Evolutionary conservation across 1,140 invertebrate genomes (phyloP).

Genomic region (Bombus pyrosoma): DNA sequence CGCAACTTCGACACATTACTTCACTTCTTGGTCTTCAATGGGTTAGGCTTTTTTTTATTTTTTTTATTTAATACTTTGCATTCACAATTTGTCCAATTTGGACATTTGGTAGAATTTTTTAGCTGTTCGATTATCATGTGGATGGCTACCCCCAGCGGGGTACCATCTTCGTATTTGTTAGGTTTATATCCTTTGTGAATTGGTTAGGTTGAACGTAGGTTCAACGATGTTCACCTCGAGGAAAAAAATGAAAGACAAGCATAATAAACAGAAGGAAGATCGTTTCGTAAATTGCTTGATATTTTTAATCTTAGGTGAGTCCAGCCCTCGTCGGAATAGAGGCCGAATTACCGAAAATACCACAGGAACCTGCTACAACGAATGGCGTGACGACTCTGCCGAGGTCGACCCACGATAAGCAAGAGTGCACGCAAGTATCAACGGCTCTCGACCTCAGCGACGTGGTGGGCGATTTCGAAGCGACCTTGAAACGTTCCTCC

Average conservation of each 20-base stretch:
- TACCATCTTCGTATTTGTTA: no score
- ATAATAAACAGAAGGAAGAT: slow-evolving; percentile 16
- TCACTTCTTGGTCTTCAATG: not conserved
- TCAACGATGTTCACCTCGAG: not conserved
- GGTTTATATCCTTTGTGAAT: no score
- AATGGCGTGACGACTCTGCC: slow-evolving; percentile 58
- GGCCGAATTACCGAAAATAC: slow-evolving; percentile 72
- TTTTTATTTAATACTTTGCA: no score
- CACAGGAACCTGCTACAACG: slow-evolving; percentile 68
- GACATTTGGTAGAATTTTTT: no score
- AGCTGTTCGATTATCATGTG: no score
- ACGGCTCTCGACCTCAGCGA: slow-evolving; percentile 83
- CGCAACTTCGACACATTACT: no score
- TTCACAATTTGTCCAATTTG: no score
- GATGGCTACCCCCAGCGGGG: no score
- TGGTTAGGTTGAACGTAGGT: no score
- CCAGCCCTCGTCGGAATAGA: slow-evolving; percentile 70
- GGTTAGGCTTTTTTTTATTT: no score
- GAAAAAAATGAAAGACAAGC: not conserved
- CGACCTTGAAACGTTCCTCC: slow-evolving; percentile 84
- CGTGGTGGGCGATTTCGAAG: slow-evolving; percentile 89
- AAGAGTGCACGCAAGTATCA: slow-evolving; percentile 49
- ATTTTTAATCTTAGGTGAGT: slow-evolving; percentile 69
- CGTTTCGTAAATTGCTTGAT: slow-evolving; percentile 24
- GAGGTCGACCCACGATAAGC: slow-evolving; percentile 58